phyloP scores from a whole-genome alignment of 2,888 invertebrate species.

The Cremastinae sp. region DNA sequence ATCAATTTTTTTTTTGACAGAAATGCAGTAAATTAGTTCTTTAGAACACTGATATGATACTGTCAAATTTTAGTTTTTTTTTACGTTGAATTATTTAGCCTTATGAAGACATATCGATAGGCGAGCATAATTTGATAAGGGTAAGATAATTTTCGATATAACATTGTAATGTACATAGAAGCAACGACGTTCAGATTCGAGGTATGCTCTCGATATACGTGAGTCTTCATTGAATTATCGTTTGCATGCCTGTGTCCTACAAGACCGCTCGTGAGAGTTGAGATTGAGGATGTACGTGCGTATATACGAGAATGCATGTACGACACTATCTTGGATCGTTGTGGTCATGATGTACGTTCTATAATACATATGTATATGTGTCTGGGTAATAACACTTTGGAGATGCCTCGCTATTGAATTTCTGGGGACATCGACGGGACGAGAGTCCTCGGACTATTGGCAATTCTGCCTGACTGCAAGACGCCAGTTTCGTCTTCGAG shows the following conservation, averaged over 20 bases:
- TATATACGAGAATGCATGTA: neutral
- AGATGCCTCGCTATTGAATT: constrained; percentile 62
- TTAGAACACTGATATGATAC: no score
- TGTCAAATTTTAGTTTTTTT: no score
- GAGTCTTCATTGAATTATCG: constrained; percentile 57
- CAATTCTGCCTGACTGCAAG: constrained; percentile 38
- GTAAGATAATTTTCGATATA: constrained; percentile 33
- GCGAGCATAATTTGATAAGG: constrained; percentile 29
- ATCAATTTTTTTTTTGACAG: no score
- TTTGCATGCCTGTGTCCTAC: constrained; percentile 45
- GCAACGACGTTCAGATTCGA: constrained; percentile 11
- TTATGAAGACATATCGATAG: no score
- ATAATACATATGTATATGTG: constrained; percentile 7
- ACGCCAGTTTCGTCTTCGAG: constrained; percentile 11
- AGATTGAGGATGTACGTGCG: constrained; percentile 15
- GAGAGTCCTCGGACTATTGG: constrained; percentile 49
- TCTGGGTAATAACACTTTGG: constrained; percentile 7
- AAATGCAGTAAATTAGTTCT: no score
- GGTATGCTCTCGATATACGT: constrained; percentile 28
- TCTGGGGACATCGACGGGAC: constrained; percentile 59
- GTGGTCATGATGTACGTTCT: constrained; percentile 10
- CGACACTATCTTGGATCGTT: constrained; percentile 8
- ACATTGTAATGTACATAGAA: constrained; percentile 18
- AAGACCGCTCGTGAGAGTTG: constrained; percentile 20
- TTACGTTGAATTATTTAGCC: no score